Evolutionary conservation across 2,113 vertebrate genomes (phyloP), one percentile per base, ranked within the genome.

Genomic region (Thamnaconus septentrionalis): DNA sequence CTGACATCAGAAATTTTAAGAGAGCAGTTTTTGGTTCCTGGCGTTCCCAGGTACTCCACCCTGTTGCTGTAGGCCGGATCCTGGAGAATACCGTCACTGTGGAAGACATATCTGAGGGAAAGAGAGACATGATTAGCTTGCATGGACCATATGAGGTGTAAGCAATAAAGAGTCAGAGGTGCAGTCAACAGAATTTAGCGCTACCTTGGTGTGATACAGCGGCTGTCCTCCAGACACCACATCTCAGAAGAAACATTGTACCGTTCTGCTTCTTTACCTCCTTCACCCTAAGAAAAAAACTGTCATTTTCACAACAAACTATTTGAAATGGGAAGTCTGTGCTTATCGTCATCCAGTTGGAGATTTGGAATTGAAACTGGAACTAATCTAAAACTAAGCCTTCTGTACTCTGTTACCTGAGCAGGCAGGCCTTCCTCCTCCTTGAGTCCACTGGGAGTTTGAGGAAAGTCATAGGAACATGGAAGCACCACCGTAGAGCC

Each of bases 391-490:
- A 3, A 45, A 83, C 80, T 78, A 81, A 66, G 68, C 9, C 41
- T 10, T 61, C 82, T 82, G 82, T 76, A 71, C 81, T 53, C 42
- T 56, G 42, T 56, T 58, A 86, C 84, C 84, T 82, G 71, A 62
- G 18, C 12, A 39, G 76, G 52, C 45, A 8, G 77, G 41, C 8
- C 56, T 12, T 48, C 62, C 31, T 10, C 64, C 43, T 55, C 50
- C 31, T 53, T 48, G 44, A 12, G 53, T 61, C 65, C 66, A 73
- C 53, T 59, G 11, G 71, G 62, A 41, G 56, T 67, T 48, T 83
- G 81, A 0, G 87, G 89, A 79, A 80, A 90, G 81, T 90, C 87
- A 81, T 87, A 92, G 66, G 82, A 85, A 79, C 91, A 92, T 3
- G 76, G 81, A 6, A 92, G 63, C 40, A 80, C 71, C 59, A 90